Base-by-base conservation (phyloP, 2,797 vertebrate species). In the Clarias platycephalus region DNA sequence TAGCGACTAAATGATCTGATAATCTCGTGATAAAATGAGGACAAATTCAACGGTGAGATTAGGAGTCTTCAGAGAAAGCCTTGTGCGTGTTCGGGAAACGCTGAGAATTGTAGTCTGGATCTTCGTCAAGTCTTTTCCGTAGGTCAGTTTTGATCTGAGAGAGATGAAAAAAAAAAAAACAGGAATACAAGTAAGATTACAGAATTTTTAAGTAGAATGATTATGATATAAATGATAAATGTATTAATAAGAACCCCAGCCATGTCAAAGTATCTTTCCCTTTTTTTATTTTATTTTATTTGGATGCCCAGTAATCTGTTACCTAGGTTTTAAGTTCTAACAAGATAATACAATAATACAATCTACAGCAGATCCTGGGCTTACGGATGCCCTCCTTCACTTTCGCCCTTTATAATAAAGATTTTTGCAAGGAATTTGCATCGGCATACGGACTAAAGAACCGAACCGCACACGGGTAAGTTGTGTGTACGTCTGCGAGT, bases 61-160 rank as follows among this genome's bases (percentile, higher is more conserved):
- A 96, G 0, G 95, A 95, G 88, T 96, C 95, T 1, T 96, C 94
- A 15, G 94, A 95, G 86, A 97, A 97, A 78, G 96, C 96, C 91
- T 94, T 94, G 88, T 97, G 96, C 60, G 96, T 91, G 79, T 95
- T 97, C 28, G 97, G 97, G 90, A 97, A 98, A 88, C 96, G 94
- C 90, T 97, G 95, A 28, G 95, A 91, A 88, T 84, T 97, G 93
- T 96, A 97, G 78, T 97, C 96, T 0, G 95, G 95, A 81, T 98
- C 97, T 18, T 97, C 96, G 74, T 93, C 94, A 80, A 98, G 94
- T 70, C 96, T 93, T 88, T 96, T 96, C 91, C 96, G 96, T 78
- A 98, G 93, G 89, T 98, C 97, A 0, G 93, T 91, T 90, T 96
- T 96, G 34, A 98, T 96, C 97, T 98, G 92, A 28, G 84, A 82